phyloP scores from a whole-genome alignment of 1,140 invertebrate genomes.

The Subanguina moxae region DNA sequence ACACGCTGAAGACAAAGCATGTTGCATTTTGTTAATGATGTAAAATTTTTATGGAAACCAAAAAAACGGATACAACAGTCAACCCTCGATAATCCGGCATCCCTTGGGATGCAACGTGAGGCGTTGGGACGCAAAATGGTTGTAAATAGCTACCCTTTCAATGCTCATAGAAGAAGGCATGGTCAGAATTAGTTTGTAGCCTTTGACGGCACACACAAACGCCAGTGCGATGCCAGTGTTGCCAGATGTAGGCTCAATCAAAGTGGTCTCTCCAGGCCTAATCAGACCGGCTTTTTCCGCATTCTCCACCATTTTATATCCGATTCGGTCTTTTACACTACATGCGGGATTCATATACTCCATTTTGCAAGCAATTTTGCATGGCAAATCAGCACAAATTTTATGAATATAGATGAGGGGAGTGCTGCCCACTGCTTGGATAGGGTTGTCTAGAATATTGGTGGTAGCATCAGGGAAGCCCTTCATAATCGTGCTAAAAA shows the following conservation, averaged over 20 bases:
- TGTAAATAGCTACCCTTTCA: constrained; percentile 28
- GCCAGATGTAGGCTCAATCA: constrained; percentile 15
- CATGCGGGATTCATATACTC: constrained; percentile 57
- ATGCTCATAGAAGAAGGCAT: constrained; percentile 61
- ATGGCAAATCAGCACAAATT: constrained; percentile 32
- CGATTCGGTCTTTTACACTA: constrained; percentile 56
- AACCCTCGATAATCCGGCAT: no score
- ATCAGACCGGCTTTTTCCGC: constrained; percentile 60
- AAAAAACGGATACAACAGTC: no score
- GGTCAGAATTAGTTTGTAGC: constrained; percentile 60
- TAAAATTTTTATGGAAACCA: no score
- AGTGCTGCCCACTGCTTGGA: not conserved
- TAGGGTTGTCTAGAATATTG: not conserved
- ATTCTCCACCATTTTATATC: constrained; percentile 50
- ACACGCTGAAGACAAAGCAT: constrained; percentile 41
- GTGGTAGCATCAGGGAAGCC: not conserved
- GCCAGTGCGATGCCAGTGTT: constrained; percentile 60
- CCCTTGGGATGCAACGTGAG: no score
- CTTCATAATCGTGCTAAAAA: no score
- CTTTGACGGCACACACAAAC: constrained; percentile 31
- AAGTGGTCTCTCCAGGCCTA: constrained; percentile 56
- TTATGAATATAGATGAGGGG: constrained; percentile 19
- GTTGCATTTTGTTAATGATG: no score
- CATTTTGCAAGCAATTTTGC: constrained; percentile 48
- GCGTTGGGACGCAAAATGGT: no score